Evolutionary conservation across 2,888 invertebrate genomes (phyloP), one percentile per base, ranked within the genome.

Genomic region (Cephus runcator): DNA sequence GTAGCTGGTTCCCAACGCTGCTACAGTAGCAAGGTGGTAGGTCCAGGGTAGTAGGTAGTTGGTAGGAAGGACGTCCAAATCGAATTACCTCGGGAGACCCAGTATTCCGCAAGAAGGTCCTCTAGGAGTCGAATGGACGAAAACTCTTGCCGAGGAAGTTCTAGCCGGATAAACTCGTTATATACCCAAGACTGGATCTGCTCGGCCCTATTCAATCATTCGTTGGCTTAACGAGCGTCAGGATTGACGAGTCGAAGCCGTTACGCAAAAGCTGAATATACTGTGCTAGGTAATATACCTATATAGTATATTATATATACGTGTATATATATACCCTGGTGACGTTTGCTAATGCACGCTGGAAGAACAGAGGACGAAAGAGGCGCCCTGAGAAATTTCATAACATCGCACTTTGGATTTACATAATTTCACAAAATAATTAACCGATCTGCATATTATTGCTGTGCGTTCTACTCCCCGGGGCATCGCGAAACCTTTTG

Each of bases 351-450:
- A 15, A 23, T 56, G 56, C 56, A 56, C 9, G 56, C 56, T 23
- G 56, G 56, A 56, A 56, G 56, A 56, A 56, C 56, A 56, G 23
- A 56, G 23, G 4, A 23, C 56, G 56, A 56, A 56, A 56, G 56
- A 56, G 56, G 56, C 56, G 15, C 23, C 56, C 56, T 56, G 56
- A 73, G 80, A 80, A 82, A 83, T 81, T 84, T 79, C 82, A 80
- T 81, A 78, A 81, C 79, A 76, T 76, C 73, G 23, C 75, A 76
- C 33, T 68, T 73, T 33, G 40, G 80, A 87, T 88, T 86, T 87
- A 81, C 87, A 88, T 86, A 86, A 89, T 87, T 89, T 83, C 69
- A 80, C 79, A 83, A 83, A 87, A 87, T 84, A 87, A 87, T 87
- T 85, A 86, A 88, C 86, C 84, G 84, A 87, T 88, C 84, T 86